Evolutionary conservation across 1,140 invertebrate genomes (phyloP).

Genomic region (Atta cephalotes): DNA sequence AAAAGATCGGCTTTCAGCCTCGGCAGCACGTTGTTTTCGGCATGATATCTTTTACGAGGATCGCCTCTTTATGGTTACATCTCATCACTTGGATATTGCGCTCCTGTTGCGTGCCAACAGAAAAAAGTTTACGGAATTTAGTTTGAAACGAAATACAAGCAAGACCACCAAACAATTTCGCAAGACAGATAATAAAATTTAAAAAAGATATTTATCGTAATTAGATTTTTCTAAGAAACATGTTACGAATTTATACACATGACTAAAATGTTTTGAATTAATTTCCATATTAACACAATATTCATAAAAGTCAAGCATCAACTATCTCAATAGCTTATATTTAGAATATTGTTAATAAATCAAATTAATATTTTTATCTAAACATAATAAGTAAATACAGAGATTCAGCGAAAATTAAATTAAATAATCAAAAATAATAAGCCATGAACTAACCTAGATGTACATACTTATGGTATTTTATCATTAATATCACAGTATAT

Average conservation of each 20-base stretch:
- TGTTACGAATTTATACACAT: background rate
- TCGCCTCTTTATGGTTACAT: slow-evolving; percentile 52
- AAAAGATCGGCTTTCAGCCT: slow-evolving; percentile 35
- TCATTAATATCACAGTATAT: background rate
- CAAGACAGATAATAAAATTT: background rate
- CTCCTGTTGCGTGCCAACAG: slow-evolving; percentile 20
- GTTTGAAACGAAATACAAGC: background rate
- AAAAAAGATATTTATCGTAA: background rate
- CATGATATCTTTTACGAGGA: slow-evolving; percentile 52
- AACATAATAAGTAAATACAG: too few relatives aligned
- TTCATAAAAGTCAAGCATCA: background rate
- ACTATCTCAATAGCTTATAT: background rate
- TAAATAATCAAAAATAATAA: too few relatives aligned
- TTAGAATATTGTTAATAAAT: background rate
- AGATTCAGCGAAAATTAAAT: too few relatives aligned
- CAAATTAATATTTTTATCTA: background rate
- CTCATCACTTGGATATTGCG: slow-evolving; percentile 56
- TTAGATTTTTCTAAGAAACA: background rate
- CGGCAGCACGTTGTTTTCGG: slow-evolving; percentile 46
- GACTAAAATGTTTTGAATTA: background rate
- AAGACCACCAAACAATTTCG: background rate
- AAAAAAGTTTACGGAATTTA: slow-evolving; percentile 1
- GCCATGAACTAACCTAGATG: too few relatives aligned
- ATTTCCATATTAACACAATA: background rate
- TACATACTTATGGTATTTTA: background rate